Evolutionary conservation across 2,797 vertebrate genomes (phyloP).

Genomic region (Sebastolobus alascanus): DNA sequence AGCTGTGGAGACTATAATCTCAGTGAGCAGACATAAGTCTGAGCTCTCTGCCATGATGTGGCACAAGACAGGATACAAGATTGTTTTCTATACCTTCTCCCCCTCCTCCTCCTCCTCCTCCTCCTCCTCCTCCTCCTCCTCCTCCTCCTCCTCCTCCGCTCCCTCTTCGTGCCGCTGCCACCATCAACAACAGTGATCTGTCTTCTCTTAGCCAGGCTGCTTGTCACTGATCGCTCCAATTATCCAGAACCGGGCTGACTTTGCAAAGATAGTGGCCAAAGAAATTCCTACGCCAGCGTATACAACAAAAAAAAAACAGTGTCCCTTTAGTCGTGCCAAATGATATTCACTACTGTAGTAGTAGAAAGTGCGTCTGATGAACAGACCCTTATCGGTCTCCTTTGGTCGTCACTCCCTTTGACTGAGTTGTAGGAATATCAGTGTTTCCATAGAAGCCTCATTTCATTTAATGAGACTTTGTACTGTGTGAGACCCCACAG

Average conservation of each 20-base stretch:
- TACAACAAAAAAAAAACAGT: slow-evolving; percentile 32
- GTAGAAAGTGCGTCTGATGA: slow-evolving; percentile 43
- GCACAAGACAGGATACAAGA: slow-evolving; percentile 41
- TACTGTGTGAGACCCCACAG: slow-evolving; percentile 50
- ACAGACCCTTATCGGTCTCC: slow-evolving; percentile 47
- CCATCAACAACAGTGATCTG: slow-evolving; percentile 51
- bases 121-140: background rate
- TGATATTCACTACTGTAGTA: slow-evolving; percentile 23
- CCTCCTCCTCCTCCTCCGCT: slow-evolving; percentile 11
- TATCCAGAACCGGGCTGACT: slow-evolving; percentile 49
- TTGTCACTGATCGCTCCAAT: slow-evolving; percentile 63
- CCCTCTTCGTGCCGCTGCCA: slow-evolving; percentile 23
- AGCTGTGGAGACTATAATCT: slow-evolving; percentile 26
- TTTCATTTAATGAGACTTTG: slow-evolving; percentile 70
- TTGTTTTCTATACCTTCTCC: slow-evolving; percentile 34
- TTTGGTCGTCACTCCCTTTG: slow-evolving; percentile 55
- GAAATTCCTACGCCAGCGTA: slow-evolving; percentile 12
- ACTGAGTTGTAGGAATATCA: slow-evolving; percentile 54
- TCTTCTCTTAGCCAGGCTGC: slow-evolving; percentile 48
- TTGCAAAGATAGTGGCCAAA: slow-evolving; percentile 46
- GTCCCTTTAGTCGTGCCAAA: slow-evolving; percentile 6
- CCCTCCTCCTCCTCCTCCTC: background rate
- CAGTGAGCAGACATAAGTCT: slow-evolving; percentile 47
- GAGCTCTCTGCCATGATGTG: slow-evolving; percentile 42
- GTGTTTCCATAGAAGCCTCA: slow-evolving; percentile 52